Evolutionary conservation across 2,113 vertebrate genomes (phyloP).

Genomic region (Urocynchramus pylzowi): DNA sequence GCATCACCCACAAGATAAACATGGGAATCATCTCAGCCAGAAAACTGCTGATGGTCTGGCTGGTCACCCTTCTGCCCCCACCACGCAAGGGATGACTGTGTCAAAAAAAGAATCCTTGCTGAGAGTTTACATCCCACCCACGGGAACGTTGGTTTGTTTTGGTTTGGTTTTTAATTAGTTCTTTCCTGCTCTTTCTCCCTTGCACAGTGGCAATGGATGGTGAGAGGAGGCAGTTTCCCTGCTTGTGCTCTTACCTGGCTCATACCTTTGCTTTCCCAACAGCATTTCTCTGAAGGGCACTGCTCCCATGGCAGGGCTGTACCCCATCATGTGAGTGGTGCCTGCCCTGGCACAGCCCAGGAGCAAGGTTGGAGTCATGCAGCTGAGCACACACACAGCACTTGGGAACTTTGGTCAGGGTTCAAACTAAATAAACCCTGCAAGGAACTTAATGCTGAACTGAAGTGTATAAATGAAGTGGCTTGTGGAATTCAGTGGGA

Average conservation of each 20-base stretch:
- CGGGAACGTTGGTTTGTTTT: rapidly evolving
- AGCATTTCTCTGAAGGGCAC: background rate
- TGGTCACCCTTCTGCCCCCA: background rate
- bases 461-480: background rate
- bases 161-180: background rate
- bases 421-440: background rate
- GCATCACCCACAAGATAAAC: background rate
- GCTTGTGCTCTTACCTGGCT: background rate
- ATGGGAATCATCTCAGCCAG: background rate
- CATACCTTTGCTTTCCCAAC: background rate
- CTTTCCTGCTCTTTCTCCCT: background rate
- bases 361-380: background rate
- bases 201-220: background rate
- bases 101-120: background rate
- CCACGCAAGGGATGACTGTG: rapidly evolving
- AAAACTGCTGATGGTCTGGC: background rate
- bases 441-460: background rate
- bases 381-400: background rate
- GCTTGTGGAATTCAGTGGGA: background rate
- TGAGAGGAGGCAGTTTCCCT: background rate
- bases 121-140: background rate
- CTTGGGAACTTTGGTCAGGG: background rate
- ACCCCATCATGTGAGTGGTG: background rate
- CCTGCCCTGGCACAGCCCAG: rapidly evolving
- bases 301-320: rapidly evolving